phyloP scores from a whole-genome alignment of 1,140 invertebrate species.

The Anastrepha ludens region DNA sequence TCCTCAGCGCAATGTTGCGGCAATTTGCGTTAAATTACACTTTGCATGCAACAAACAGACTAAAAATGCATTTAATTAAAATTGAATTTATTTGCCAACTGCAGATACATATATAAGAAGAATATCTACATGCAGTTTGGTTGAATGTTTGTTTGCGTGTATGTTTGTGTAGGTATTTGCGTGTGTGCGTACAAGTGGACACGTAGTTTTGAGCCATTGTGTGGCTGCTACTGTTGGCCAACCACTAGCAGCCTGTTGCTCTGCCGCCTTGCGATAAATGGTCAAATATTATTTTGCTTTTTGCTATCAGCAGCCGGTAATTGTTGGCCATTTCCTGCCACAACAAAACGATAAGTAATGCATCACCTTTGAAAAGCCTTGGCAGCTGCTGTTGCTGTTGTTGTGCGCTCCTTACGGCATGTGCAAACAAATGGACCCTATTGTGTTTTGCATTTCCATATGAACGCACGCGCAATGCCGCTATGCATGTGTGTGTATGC shows the following conservation, averaged over 20 bases:
- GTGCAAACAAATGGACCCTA: too few species aligned
- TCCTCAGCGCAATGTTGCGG: neutral
- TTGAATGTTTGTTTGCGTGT: neutral
- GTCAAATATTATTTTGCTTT: neutral
- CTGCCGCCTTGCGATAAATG: neutral
- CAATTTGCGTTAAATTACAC: constrained; percentile 26
- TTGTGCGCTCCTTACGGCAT: neutral
- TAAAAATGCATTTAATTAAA: constrained; percentile 23
- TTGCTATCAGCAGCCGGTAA: constrained; percentile 26
- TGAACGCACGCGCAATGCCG: neutral
- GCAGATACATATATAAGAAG: neutral
- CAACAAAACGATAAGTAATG: neutral
- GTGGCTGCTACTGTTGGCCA: too few species aligned
- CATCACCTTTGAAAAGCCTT: neutral
- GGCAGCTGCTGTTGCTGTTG: neutral
- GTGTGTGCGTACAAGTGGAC: neutral
- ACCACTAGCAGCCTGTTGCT: neutral
- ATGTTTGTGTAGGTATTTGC: neutral
- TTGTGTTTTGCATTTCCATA: too few species aligned
- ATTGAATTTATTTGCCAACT: neutral
- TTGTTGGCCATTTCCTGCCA: constrained; percentile 25
- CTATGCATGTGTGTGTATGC: neutral
- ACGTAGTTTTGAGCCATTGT: neutral
- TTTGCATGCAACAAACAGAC: constrained; percentile 22
- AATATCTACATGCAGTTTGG: neutral